Evolutionary conservation across 2,113 vertebrate species (phyloP), one percentile per base, ranked within the genome.

Genomic region (Psammodynastes pulverulentus): DNA sequence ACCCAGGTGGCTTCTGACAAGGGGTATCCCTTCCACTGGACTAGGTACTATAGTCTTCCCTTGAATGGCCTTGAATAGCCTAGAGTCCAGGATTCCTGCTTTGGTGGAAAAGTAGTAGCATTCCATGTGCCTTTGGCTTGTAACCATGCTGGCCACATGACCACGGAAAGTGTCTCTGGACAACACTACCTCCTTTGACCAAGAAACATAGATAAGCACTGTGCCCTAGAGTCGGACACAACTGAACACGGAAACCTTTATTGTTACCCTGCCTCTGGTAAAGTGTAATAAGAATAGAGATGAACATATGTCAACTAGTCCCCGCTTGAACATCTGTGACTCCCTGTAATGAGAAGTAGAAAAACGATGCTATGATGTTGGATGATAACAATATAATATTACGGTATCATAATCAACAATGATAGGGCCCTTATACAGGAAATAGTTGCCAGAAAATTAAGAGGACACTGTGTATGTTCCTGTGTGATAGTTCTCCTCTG

Each of bases 251-350:
- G 62, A 67, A 67, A 34, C 29, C 5, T 67, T 67, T 67, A 67
- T 15, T n/a, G 96, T 97, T 96, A 96, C 92, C 94, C 94, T 96
- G 95, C 96, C 93, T 95, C 94, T 96, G 96, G 96, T 94, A 94
- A 96, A 94, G 92, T 94, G 94, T 91, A 92, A 91, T 91, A 95
- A 97, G 96, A 94, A 96, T 94, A 94, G 93, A 94, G 96, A 92
- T 95, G 96, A 96, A 97, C 94, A 62, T 94, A 96, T 97, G 96
- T 93, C 51, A 91, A 7, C n/a, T 15, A 72, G n/a, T 39, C n/a
- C 13, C 67, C 93, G 93, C 93, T 88, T 39, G n/a, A 34, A 92
- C 88, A 96, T 96, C 96, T 96, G 94, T 89, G 86, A 87, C 92
- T 15, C 48, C 0, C 48, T 93, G 94, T 90, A 7, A 89, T 39